Evolutionary conservation across 2,888 invertebrate genomes (phyloP).

Genomic region (Imbricaverruca yamaguchii): DNA sequence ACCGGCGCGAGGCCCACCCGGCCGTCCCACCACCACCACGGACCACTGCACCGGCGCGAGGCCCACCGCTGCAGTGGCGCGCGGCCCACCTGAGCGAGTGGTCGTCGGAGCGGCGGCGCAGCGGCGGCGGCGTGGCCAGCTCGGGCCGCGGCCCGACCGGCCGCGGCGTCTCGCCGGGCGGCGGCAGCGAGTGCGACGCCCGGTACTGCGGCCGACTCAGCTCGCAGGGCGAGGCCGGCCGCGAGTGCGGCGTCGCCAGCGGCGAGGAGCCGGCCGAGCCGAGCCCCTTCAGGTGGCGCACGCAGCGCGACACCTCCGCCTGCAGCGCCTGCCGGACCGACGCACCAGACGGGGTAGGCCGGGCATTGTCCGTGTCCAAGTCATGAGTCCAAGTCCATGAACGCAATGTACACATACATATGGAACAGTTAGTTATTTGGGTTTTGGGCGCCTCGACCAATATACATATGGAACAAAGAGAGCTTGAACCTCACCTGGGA

Average conservation of each 20-base stretch:
- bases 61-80: no score
- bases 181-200: conserved; percentile 32
- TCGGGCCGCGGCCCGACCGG: neutral
- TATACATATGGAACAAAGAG: no score
- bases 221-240: conserved; percentile 39
- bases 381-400: no score
- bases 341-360: neutral
- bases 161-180: conserved; percentile 24
- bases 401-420: no score
- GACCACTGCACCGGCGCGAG: no score
- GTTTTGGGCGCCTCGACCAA: no score
- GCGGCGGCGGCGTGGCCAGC: neutral
- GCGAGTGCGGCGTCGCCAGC: conserved; percentile 34
- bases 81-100: neutral
- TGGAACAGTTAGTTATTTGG: no score
- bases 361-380: no score
- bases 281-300: conserved; percentile 71
- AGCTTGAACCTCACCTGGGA: no score
- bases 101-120: neutral
- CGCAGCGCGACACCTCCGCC: conserved; percentile 61
- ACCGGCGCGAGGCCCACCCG: no score
- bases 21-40: no score
- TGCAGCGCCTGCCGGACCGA: neutral
- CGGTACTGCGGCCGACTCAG: conserved; percentile 28
- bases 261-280: neutral